Evolutionary conservation across 2,888 invertebrate genomes (phyloP).

Genomic region (Lasioglossum leucozonium): DNA sequence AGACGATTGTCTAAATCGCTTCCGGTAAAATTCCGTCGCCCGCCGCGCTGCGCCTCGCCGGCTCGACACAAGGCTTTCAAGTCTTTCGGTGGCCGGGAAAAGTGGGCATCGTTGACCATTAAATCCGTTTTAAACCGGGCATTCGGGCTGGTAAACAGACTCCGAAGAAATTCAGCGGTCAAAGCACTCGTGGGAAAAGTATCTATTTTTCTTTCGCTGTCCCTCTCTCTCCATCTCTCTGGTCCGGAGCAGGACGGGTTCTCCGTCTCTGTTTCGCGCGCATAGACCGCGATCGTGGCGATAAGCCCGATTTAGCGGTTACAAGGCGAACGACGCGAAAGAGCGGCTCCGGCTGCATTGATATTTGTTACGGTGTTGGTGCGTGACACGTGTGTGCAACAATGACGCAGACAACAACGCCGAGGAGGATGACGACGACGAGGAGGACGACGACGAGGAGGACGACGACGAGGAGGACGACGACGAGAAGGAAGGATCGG

Average conservation of each 20-base stretch:
- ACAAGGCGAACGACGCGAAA: constrained; percentile 32
- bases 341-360: constrained; percentile 32
- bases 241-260: neutral
- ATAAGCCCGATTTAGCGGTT: constrained; percentile 49
- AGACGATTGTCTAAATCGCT: constrained; percentile 3
- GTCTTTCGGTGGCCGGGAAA: neutral
- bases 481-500: constrained; percentile 39
- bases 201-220: constrained; percentile 31
- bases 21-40: neutral
- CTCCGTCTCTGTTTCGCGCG: neutral
- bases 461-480: neutral
- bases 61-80: neutral
- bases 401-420: neutral
- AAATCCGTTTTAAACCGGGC: constrained; percentile 4
- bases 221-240: neutral
- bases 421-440: neutral
- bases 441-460: neutral
- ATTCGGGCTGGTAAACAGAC: constrained; percentile 11
- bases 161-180: constrained; percentile 14
- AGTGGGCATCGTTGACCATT: constrained; percentile 5
- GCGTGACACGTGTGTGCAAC: constrained; percentile 49
- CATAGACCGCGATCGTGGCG: constrained; percentile 29
- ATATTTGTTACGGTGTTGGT: constrained; percentile 56
- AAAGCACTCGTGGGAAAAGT: constrained; percentile 27
- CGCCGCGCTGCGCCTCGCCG: neutral